Evolutionary conservation across 1,140 invertebrate genomes (phyloP).

Genomic region (Sycophila sp.): DNA sequence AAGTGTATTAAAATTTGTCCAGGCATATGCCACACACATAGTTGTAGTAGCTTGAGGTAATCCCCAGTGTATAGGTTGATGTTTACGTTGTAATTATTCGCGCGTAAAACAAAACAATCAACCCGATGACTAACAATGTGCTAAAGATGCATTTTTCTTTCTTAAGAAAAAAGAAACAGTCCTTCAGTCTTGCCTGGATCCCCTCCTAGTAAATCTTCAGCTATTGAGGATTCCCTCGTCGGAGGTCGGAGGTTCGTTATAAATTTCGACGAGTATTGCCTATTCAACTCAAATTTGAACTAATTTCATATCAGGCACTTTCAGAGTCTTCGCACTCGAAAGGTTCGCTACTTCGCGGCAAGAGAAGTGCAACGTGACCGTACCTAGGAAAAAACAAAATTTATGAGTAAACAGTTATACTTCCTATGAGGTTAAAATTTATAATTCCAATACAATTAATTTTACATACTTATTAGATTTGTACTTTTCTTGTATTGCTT

Average conservation of each 20-base stretch:
- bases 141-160: conserved; percentile 44
- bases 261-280: conserved; percentile 37
- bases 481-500: conserved; percentile 88
- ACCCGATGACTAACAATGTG: conserved; percentile 44
- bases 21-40: conserved; percentile 40
- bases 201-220: conserved; percentile 46
- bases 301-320: conserved; percentile 48
- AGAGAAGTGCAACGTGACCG: conserved; percentile 58
- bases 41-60: conserved; percentile 31
- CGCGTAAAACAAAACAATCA: conserved; percentile 36
- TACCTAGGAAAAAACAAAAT: conserved; percentile 51
- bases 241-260: conserved; percentile 53
- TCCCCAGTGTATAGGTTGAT: conserved; percentile 35
- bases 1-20: conserved; percentile 48
- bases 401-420: conserved; percentile 8
- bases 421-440: neutral
- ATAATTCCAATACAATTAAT: neutral
- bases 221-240: conserved; percentile 25
- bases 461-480: conserved; percentile 74
- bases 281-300: conserved; percentile 22
- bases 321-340: conserved; percentile 58
- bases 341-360: conserved; percentile 57
- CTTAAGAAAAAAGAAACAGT: conserved; percentile 44
- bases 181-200: conserved; percentile 53
- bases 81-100: conserved; percentile 18